phyloP scores from a whole-genome alignment of 1,140 invertebrate species.

The Galendromus occidentalis region DNA sequence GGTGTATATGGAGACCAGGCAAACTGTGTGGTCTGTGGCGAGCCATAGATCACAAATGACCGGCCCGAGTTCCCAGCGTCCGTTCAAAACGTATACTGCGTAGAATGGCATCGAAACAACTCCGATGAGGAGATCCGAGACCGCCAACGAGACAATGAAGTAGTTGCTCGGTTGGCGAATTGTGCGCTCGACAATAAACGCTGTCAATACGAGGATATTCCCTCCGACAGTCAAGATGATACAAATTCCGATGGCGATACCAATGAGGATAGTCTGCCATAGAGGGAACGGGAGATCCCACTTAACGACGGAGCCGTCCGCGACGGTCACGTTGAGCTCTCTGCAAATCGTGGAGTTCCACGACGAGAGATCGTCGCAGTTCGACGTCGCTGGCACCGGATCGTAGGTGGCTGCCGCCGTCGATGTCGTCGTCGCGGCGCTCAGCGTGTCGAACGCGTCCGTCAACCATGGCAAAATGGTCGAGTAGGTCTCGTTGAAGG shows the following conservation, averaged over 20 bases:
- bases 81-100: slow-evolving; percentile 69
- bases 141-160: slow-evolving; percentile 93
- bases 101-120: slow-evolving; percentile 42
- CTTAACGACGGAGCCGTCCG: neutral
- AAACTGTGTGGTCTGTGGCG: slow-evolving; percentile 96
- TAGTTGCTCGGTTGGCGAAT: slow-evolving; percentile 98
- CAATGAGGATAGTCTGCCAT: slow-evolving; percentile 79
- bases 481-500: slow-evolving; percentile 6
- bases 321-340: neutral
- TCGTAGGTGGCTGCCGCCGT: neutral
- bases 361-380: neutral
- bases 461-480: neutral
- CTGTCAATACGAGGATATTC: slow-evolving; percentile 84
- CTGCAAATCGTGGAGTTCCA: neutral
- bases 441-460: neutral
- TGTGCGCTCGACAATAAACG: slow-evolving; percentile 86
- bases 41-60: slow-evolving; percentile 95
- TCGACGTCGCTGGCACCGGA: neutral
- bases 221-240: slow-evolving; percentile 81
- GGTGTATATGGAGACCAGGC: slow-evolving; percentile 95
- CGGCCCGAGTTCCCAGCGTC: slow-evolving; percentile 88
- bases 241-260: slow-evolving; percentile 63
- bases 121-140: slow-evolving; percentile 95
- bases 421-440: neutral
- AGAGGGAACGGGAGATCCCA: slow-evolving; percentile 50